These are phyloP conservation scores for Gadopsis bispinosus DNA, from an alignment of 2,797 vertebrate species.

Conservation along the genomic window DNA sequence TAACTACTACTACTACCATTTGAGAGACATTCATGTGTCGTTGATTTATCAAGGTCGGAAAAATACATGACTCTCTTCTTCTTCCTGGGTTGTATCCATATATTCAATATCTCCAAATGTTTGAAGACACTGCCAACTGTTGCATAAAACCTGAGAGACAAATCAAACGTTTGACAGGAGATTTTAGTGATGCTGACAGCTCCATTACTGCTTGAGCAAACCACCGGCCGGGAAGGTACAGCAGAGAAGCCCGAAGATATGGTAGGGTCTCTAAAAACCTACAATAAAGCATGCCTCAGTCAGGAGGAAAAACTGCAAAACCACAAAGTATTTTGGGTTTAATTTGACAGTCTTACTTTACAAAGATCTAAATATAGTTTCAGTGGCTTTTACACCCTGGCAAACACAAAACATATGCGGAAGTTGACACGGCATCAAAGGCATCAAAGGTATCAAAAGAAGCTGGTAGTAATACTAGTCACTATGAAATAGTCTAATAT, in stretches of 20 bases:
- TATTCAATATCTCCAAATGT: not conserved
- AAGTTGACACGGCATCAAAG: not conserved
- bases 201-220: not conserved
- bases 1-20: not conserved
- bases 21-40: not conserved
- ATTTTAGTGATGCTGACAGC: not conserved
- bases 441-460: not conserved
- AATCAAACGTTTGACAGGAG: not conserved
- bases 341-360: not conserved
- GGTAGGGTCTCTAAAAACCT: not conserved
- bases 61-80: not conserved
- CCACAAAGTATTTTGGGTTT: not conserved
- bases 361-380: not conserved
- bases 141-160: not conserved
- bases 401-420: not conserved
- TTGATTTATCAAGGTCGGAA: not conserved
- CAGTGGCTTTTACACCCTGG: not conserved
- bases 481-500: not conserved
- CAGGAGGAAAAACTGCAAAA: not conserved
- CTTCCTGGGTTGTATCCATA: not conserved
- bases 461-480: not conserved
- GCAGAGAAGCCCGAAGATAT: not conserved
- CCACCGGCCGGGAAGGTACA: not conserved
- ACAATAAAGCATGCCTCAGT: not conserved
- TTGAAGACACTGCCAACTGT: not conserved